A percentile compares a stretch with the other conserved stretches of the same genome.
These are phyloP conservation scores for Ricordea florida DNA, from an alignment of 92 coral and sea anemone genomes.

Conservation along the genomic window DNA sequence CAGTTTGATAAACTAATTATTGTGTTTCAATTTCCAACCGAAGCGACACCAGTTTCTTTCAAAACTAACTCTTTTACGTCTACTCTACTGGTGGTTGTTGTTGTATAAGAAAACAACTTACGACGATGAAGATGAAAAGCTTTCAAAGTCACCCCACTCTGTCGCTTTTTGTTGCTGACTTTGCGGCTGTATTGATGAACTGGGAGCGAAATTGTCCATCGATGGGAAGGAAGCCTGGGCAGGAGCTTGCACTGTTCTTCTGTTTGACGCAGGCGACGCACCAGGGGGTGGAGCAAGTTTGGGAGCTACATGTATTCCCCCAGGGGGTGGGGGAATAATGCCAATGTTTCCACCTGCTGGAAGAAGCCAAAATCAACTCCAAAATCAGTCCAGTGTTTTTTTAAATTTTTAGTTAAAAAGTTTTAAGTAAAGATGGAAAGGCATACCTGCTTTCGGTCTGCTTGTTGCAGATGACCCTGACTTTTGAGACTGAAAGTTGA, in stretches of 20 bases:
- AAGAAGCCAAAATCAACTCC: background rate
- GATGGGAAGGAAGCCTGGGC: slow-evolving; percentile 38
- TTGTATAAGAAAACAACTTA: no score
- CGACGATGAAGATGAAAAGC: slow-evolving; percentile 86
- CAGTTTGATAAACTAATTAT: no score
- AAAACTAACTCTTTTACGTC: no score
- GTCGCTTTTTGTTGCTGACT: slow-evolving; percentile 50
- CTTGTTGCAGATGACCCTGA: no score
- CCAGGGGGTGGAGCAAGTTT: slow-evolving; percentile 95
- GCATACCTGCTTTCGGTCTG: no score
- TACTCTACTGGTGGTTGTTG: no score
- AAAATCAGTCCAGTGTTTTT: background rate
- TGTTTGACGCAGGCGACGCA: slow-evolving; percentile 70
- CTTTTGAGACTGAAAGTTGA: no score
- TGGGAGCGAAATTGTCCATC: slow-evolving; percentile 30
- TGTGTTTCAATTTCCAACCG: no score
- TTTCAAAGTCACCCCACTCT: slow-evolving; percentile 99
- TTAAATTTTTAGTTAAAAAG: no score
- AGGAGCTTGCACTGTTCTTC: slow-evolving; percentile 54
- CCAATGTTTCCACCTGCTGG: slow-evolving; percentile 77
- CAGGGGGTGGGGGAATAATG: slow-evolving; percentile 88
- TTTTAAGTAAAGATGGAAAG: no score
- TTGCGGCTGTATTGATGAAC: slow-evolving; percentile 49
- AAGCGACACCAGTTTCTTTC: no score
- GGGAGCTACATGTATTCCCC: slow-evolving; percentile 75